These are phyloP conservation scores for Cettia cetti DNA, from an alignment of 2,113 vertebrate genomes.

Conservation along the genomic window DNA sequence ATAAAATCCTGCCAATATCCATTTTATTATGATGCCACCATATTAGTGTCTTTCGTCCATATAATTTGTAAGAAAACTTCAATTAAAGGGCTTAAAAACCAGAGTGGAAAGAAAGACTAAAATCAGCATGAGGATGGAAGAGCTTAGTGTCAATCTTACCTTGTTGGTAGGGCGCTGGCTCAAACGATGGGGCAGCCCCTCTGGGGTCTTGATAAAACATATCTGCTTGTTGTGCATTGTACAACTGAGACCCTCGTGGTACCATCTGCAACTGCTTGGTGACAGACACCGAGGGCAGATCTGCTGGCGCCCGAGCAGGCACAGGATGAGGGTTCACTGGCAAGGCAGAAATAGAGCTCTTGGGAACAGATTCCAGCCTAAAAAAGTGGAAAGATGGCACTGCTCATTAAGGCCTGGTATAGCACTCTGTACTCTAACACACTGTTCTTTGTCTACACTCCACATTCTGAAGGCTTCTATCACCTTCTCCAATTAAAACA, in stretches of 20 bases:
- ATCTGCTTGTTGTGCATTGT: constrained; percentile 83
- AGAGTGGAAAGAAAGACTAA: neutral
- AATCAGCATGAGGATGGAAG: neutral
- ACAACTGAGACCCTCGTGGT: constrained; percentile 84
- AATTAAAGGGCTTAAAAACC: neutral
- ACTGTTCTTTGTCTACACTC: neutral
- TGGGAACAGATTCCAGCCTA: constrained; percentile 85
- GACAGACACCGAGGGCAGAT: constrained; percentile 81
- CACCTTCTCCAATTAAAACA: neutral
- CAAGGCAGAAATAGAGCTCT: constrained; percentile 80
- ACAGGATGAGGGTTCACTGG: constrained; percentile 82
- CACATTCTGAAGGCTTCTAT: neutral
- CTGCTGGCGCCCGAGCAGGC: constrained; percentile 77
- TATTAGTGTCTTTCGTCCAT: neutral
- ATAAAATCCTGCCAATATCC: neutral
- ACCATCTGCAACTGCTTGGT: constrained; percentile 87
- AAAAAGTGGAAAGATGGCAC: neutral
- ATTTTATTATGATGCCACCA: neutral
- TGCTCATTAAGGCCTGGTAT: neutral
- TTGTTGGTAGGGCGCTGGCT: constrained; percentile 84
- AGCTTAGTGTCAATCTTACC: constrained; percentile 64
- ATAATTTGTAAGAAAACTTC: neutral
- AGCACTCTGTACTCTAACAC: neutral
- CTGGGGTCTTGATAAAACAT: constrained; percentile 87
- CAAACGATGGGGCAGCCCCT: constrained; percentile 85